These are phyloP conservation scores for Strongylocentrotus purpuratus DNA, from an alignment of 35 echinoderm and acorn worm species.

Conservation along the genomic window DNA sequence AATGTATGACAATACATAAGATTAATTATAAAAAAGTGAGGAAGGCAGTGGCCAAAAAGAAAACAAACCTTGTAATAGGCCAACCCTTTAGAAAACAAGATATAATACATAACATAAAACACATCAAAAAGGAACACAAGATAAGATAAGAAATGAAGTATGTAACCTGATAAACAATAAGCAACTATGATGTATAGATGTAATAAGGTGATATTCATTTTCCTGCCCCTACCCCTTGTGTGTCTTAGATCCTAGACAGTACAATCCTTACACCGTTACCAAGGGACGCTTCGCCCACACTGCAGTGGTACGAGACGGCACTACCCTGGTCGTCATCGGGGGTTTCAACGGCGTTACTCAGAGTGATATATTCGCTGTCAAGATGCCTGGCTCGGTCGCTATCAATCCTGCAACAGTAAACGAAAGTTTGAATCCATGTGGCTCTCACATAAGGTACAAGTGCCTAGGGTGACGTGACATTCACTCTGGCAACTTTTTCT, in stretches of 20 bases:
- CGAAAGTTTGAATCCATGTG: conserved; percentile 5
- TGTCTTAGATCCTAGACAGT: background rate
- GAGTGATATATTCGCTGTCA: conserved; percentile 76
- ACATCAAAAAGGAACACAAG: too few species aligned
- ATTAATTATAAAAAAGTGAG: too few species aligned
- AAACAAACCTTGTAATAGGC: too few species aligned
- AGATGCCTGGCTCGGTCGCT: conserved; percentile 68
- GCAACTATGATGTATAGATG: too few species aligned
- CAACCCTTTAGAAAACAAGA: too few species aligned
- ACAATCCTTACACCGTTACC: conserved; percentile 31
- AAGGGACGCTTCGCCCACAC: conserved; percentile 86
- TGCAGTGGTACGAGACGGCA: conserved; percentile 78
- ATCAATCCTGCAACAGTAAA: conserved; percentile 34
- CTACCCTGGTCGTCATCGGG: conserved; percentile 74
- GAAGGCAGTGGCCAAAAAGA: too few species aligned
- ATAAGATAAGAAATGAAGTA: too few species aligned
- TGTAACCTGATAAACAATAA: too few species aligned
- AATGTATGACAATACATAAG: too few species aligned
- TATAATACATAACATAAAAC: too few species aligned
- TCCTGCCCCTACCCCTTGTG: background rate
- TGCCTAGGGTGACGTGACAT: too few species aligned
- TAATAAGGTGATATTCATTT: background rate
- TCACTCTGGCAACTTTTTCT: too few species aligned
- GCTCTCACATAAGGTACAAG: background rate
- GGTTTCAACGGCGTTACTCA: conserved; percentile 65